Percentiles rank a stretch among this genome's conserved stretches.
Conservation (phyloP, 92 coral and sea anemone species). For the Palythoa heliodiscus region DNA sequence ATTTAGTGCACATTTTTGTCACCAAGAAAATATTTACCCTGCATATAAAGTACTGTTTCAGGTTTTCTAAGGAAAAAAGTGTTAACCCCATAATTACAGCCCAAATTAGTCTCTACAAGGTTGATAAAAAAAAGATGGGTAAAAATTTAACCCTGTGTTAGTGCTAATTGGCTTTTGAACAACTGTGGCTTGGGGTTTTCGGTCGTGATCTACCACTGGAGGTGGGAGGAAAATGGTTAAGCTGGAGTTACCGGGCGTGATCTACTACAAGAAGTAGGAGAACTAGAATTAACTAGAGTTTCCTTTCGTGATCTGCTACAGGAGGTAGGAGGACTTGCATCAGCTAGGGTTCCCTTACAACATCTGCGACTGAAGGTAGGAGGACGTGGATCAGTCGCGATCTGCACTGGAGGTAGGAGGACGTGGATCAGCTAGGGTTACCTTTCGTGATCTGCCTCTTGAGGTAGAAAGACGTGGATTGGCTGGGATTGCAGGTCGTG, state of each 20-base stretch:
- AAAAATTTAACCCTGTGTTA: too few species aligned
- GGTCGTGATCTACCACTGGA: background rate
- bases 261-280: background rate
- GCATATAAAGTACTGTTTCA: too few species aligned
- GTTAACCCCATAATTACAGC: too few species aligned
- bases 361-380: background rate
- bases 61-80: too few species aligned
- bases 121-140: too few species aligned
- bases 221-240: background rate
- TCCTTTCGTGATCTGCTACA: background rate
- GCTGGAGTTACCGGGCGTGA: background rate
- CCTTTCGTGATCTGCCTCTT: background rate
- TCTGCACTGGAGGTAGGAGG: background rate
- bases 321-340: background rate
- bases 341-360: background rate
- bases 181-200: background rate
- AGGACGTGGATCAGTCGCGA: background rate
- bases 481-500: background rate
- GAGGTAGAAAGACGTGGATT: background rate
- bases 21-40: too few species aligned
- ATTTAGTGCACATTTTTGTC: too few species aligned
- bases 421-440: background rate
- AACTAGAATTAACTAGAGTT: background rate
- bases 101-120: too few species aligned
- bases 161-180: too few species aligned